Conservation (phyloP, 2,113 vertebrate genomes). For the Candoia aspera region DNA sequence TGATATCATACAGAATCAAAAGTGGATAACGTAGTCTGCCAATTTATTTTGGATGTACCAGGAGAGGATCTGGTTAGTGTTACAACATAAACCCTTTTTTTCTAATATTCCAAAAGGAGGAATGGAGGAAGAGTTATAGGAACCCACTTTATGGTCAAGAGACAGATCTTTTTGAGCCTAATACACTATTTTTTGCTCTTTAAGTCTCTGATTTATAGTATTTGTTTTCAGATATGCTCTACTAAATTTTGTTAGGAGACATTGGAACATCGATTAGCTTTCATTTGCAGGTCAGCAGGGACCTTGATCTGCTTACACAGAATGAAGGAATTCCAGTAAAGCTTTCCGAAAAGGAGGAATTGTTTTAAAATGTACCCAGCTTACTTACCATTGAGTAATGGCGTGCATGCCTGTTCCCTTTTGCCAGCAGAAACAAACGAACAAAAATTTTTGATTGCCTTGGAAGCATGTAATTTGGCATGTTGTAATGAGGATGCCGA, state of each 20-base stretch:
- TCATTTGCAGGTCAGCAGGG: conserved; percentile 51
- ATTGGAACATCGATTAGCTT: conserved; percentile 59
- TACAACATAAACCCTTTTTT: background rate
- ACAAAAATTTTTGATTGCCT: conserved; percentile 61
- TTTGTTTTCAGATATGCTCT: conserved; percentile 54
- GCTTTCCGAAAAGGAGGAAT: conserved; percentile 50
- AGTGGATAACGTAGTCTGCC: background rate
- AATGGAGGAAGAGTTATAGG: conserved; percentile 12
- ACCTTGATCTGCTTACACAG: conserved; percentile 50
- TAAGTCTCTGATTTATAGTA: conserved; percentile 56
- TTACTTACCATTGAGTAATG: conserved; percentile 33
- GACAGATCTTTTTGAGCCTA: conserved; percentile 51
- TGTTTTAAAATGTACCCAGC: conserved; percentile 53
- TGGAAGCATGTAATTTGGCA: conserved; percentile 67
- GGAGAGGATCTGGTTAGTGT: background rate
- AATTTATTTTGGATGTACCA: background rate
- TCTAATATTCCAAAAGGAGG: conserved; percentile 23
- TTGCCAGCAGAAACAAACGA: conserved; percentile 58
- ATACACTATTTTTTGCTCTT: conserved; percentile 45
- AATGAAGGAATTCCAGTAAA: conserved; percentile 62
- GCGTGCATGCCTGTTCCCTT: conserved; percentile 53
- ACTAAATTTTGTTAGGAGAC: conserved; percentile 57
- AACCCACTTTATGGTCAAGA: conserved; percentile 43
- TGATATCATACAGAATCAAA: conserved; percentile 20
- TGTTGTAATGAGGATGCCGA: conserved; percentile 60